Conservation (phyloP, 2,888 invertebrate species). For the Scaptomyza cyrtandrae region DNA sequence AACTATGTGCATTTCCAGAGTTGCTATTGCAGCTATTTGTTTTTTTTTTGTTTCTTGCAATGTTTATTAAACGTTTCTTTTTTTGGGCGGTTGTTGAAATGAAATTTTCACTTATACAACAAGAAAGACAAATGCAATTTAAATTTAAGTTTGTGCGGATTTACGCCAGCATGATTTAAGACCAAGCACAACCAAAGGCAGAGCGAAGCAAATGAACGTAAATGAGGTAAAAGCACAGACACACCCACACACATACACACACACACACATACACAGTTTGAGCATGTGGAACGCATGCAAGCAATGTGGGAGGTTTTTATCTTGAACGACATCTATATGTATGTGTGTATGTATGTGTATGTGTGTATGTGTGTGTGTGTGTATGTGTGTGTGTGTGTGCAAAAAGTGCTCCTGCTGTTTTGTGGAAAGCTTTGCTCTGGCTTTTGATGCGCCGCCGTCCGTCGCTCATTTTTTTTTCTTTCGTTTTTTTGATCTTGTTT, state of each 20-base stretch:
- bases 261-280: slow-evolving; percentile 19
- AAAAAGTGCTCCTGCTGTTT: slow-evolving; percentile 6
- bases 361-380: slow-evolving; percentile 6
- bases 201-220: slow-evolving; percentile 41
- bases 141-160: slow-evolving; percentile 80
- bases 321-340: slow-evolving; percentile 40
- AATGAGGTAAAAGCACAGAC: slow-evolving; percentile 61
- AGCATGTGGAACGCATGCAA: slow-evolving; percentile 61
- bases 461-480: slow-evolving; percentile 39
- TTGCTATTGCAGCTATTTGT: slow-evolving; percentile 33
- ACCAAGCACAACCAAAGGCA: slow-evolving; percentile 19
- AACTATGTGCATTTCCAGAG: slow-evolving; percentile 35
- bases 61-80: slow-evolving; percentile 13
- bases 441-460: slow-evolving; percentile 39
- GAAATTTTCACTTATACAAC: slow-evolving; percentile 58
- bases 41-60: not conserved
- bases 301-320: slow-evolving; percentile 59
- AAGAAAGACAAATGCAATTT: slow-evolving; percentile 64
- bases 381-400: slow-evolving; percentile 3
- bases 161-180: slow-evolving; percentile 80
- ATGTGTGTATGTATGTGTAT: slow-evolving; percentile 5
- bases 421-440: slow-evolving; percentile 54
- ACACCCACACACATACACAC: slow-evolving; percentile 1
- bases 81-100: slow-evolving; percentile 16
- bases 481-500: slow-evolving; percentile 51